Conservation (phyloP, 1,140 invertebrate species). For the Drosophila ercepeae region DNA sequence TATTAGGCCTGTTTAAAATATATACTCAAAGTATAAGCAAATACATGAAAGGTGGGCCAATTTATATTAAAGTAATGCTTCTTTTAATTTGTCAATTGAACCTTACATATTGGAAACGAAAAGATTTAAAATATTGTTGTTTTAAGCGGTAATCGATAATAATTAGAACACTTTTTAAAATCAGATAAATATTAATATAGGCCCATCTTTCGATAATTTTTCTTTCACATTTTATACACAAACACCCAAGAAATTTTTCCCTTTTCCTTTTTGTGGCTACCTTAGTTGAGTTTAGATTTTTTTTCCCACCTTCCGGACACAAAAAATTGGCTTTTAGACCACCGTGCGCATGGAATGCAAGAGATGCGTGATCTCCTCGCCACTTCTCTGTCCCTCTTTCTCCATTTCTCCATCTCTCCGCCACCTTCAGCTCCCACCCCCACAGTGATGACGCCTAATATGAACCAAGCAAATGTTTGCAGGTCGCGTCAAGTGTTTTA, state of each 20-base stretch:
- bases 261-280: conserved; percentile 2
- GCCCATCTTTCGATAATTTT: not conserved
- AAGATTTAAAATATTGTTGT: no score
- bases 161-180: not conserved
- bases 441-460: conserved; percentile 81
- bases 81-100: no score
- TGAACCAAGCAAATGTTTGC: conserved; percentile 83
- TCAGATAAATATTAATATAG: not conserved
- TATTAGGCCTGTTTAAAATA: not conserved
- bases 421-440: conserved; percentile 34
- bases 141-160: no score
- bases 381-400: conserved; percentile 16
- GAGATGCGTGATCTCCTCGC: conserved; percentile 45
- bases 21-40: not conserved
- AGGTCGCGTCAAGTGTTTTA: conserved; percentile 80
- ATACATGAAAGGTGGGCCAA: not conserved
- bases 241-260: not conserved
- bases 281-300: conserved; percentile 36
- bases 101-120: no score
- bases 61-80: no score
- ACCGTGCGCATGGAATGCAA: conserved; percentile 75
- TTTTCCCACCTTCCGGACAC: conserved; percentile 34
- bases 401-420: conserved; percentile 1
- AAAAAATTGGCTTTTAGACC: conserved; percentile 50
- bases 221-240: conserved; percentile 4